Base-by-base conservation (phyloP, 2,113 vertebrate species). In the Lepisosteus oculatus region DNA sequence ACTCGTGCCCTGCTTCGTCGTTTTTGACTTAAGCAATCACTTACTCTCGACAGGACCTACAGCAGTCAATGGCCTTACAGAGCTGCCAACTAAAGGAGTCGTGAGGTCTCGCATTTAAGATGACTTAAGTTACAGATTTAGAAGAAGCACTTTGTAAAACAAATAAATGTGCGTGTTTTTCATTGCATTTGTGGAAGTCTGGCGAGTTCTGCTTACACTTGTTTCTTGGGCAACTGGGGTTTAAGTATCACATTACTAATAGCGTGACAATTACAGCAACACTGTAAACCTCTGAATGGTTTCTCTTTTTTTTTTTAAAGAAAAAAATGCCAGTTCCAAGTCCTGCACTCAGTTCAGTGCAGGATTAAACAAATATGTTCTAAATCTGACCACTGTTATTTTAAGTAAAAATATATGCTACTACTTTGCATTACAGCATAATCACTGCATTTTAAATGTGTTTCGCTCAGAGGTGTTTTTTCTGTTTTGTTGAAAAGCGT, bases 191-290 rank as follows among this genome's bases (percentile, higher is more conserved):
- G 83, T 61, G 15, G 45, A 75, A 83, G 79, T 81, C 84, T 86
- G 84, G 83, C 85, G 68, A 75, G 80, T 81, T 65, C 68, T 63
- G 68, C 9, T 47, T 47, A 66, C 85, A 80, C 85, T 80, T 83
- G 83, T 87, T 88, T 79, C 83, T 84, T 84, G 83, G 85, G 86
- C 87, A 89, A 86, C 84, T 69, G 45, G 5, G 81, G 79, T 84
- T 85, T 83, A 84, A 83, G 84, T 85, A 84, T 85, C 79, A 85
- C 85, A 85, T 89, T 88, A 88, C 85, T 89, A 87, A 88, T 88
- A 87, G 86, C 76, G 86, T 89, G 89, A 90, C 86, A 89, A 86
- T 89, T 89, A 87, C 82, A 82, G 81, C 79, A 80, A 81, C 61
- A 43, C 82, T 85, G 83, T 87, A 89, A 90, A 85, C 82, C 86